Base-by-base conservation (phyloP, 2,888 invertebrate genomes). In the Brachylomia viminalis region DNA sequence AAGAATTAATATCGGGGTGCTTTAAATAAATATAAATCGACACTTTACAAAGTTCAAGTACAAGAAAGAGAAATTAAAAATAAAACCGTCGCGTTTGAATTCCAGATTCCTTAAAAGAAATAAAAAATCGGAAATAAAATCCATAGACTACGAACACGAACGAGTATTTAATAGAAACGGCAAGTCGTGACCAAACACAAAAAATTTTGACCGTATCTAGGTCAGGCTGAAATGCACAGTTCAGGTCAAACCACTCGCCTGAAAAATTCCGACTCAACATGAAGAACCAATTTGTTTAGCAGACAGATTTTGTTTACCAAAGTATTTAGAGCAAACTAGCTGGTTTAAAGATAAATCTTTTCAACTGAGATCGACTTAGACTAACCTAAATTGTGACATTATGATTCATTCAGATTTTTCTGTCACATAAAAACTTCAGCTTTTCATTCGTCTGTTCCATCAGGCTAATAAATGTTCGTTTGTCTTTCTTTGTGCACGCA, bases 201-300 rank as follows among this genome's bases (percentile, higher is more conserved):
- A 85, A 85, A 75, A 75, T 81, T 83, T 79, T 45, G 42, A 20
- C 67, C 62, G 76, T 72, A 90, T 87, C 81, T 90, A 88, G 91
- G 92, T 90, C 91, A 86, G 77, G 11, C 87, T 87, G 87, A 87
- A 89, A 87, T 77, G 84, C 76, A 79, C 81, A 82, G 78, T 68
- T 69, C 84, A 82, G 90, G 90, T 89, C 89, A 88, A 86, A 82
- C 86, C 86, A 85, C 88, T 88, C 84, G 82, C 66, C 82, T 83
- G 86, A 75, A 80, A 88, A 84, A 86, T 80, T 80, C 77, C 73
- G 61, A 72, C 64, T 72, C 72, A 72, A 83, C 79, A 64, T 66
- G 77, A 80, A 80, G 75, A 70, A 69, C 83, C 81, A 86, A 83
- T 87, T 77, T 82, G 79, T 87, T 82, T 76, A 64, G 67, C 77